Conservation (phyloP, 2,888 invertebrate species). For the Ectropis crepuscularia region DNA sequence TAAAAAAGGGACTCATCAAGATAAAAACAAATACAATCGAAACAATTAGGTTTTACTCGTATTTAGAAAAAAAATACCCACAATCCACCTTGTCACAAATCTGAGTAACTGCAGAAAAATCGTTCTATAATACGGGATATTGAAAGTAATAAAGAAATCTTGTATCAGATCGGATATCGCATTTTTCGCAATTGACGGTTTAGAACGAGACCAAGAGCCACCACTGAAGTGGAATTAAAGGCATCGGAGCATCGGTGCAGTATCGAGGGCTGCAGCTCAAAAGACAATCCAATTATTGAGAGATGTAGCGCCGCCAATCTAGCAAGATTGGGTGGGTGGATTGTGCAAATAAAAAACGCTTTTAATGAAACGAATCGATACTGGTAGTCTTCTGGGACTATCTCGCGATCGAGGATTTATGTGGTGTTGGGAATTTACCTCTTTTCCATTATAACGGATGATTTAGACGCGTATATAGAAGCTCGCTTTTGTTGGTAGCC, state of each 20-base stretch:
- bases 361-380: slow-evolving; percentile 15
- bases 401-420: background rate
- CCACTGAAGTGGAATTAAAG: slow-evolving; percentile 29
- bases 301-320: slow-evolving; percentile 44
- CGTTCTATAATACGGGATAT: background rate
- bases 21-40: no score
- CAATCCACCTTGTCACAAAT: no score
- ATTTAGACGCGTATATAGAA: no score
- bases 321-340: slow-evolving; percentile 47
- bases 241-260: slow-evolving; percentile 40
- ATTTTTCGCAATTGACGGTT: slow-evolving; percentile 8
- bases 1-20: no score
- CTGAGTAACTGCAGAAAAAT: no score
- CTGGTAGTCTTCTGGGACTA: slow-evolving; percentile 3
- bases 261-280: slow-evolving; percentile 44
- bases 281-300: slow-evolving; percentile 56
- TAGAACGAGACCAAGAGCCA: slow-evolving; percentile 24
- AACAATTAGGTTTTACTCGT: no score
- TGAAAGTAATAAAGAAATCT: slow-evolving; percentile 20
- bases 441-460: no score
- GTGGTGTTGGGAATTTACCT: background rate
- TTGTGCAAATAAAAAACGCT: slow-evolving; percentile 40
- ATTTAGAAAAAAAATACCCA: no score
- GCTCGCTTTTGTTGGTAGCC: no score
- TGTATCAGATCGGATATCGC: slow-evolving; percentile 17